These are phyloP conservation scores for Rhynchomys soricoides DNA, from an alignment of 2,113 vertebrate genomes.

Conservation along the genomic window DNA sequence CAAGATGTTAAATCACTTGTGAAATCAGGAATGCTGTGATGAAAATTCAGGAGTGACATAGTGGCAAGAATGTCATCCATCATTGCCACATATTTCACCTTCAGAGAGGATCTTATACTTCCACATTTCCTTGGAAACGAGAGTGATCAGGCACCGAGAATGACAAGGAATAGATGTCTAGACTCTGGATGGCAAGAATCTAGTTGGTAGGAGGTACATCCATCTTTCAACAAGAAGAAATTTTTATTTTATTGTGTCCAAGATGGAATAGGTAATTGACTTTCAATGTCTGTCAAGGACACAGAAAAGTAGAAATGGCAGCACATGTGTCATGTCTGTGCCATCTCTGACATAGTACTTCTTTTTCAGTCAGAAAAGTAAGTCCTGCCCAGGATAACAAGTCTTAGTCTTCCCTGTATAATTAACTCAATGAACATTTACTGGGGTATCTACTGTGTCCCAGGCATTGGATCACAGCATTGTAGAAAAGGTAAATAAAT, in stretches of 20 bases:
- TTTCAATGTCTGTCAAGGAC: background rate
- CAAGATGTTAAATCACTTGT: constrained; percentile 63
- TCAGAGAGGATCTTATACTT: constrained; percentile 52
- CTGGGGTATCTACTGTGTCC: background rate
- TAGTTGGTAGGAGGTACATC: background rate
- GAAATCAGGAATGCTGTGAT: constrained; percentile 59
- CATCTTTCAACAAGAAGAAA: background rate
- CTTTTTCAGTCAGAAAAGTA: background rate
- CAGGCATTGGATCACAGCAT: background rate
- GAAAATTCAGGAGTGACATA: constrained; percentile 63
- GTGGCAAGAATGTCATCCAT: constrained; percentile 44
- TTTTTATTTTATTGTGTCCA: background rate
- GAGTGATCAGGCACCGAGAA: background rate
- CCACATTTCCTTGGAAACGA: background rate
- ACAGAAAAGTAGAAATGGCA: background rate
- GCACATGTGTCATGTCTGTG: background rate
- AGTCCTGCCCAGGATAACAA: background rate
- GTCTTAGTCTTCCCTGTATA: background rate
- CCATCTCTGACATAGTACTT: background rate
- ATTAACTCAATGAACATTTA: background rate
- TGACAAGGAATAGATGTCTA: background rate
- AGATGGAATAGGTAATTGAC: background rate
- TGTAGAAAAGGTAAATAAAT: background rate
- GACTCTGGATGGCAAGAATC: background rate
- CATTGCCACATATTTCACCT: background rate